Evolutionary conservation across 2,113 vertebrate species (phyloP), one percentile per base, ranked within the genome.

Genomic region (Egretta garzetta): DNA sequence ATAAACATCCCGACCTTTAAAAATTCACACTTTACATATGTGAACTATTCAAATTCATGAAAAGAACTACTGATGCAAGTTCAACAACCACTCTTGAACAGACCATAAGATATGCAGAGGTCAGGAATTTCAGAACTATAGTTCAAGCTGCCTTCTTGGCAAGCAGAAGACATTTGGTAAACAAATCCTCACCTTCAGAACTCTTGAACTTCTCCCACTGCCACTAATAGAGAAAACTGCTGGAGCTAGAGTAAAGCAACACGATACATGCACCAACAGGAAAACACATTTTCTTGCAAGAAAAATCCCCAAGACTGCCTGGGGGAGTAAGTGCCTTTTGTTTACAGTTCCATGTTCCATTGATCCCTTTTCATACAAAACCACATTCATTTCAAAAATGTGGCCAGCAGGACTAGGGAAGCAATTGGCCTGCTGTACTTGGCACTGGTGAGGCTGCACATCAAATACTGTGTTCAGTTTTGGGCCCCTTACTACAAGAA

Each of bases 31-130:
- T 71, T 87, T 4, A 50, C 4, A 6, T 33, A 43, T 3, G 7
- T 50, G 12, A 86, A 53, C n/a, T 79, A 50, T 8, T 53, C 3
- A 2, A 83, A 80, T 63, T 80, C 4, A 45, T 59, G 17, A 63
- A 45, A 68, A 17, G 2, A 47, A 72, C 18, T 71, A 77, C 59
- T 63, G 49, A 39, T 68, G 13, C 49, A 55, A 21, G n/a, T n/a
- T n/a, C n/a, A n/a, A n/a, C n/a, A n/a, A n/a, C n/a, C n/a, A n/a
- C n/a, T n/a, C n/a, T 95, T 77, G 58, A 74, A 27, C 17, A 60
- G 49, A 70, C 26, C 7, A 0, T 59, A 43, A 50, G 35, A 53
- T 14, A 71, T 0, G 1, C 23, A n/a, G 27, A 30, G 12, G 15
- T 45, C 66, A 63, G 19, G 17, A 50, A n/a, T 53, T 82, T 88